Conservation (phyloP, 2,888 invertebrate species). For the Meteorus colon region DNA sequence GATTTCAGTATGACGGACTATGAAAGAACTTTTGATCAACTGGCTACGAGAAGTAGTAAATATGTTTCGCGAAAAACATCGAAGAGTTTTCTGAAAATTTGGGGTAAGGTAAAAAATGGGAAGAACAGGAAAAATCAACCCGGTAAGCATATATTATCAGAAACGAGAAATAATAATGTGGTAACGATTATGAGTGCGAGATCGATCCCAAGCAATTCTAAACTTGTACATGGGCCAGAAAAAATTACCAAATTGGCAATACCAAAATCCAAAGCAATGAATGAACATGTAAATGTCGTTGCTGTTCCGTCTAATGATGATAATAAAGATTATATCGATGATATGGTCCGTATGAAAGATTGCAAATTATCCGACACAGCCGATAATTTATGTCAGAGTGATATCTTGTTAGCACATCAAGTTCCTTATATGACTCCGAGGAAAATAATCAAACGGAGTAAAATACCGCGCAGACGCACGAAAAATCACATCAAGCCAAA, state of each 20-base stretch:
- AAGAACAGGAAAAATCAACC: neutral
- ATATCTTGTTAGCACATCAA: neutral
- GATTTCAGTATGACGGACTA: neutral
- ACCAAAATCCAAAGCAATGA: neutral
- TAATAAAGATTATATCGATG: neutral
- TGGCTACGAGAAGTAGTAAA: neutral
- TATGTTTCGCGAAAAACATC: neutral
- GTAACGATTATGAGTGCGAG: neutral
- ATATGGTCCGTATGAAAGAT: neutral
- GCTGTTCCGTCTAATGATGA: neutral
- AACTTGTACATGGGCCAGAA: neutral
- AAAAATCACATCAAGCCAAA: constrained; percentile 30
- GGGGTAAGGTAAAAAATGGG: neutral
- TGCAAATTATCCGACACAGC: neutral
- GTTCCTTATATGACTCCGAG: neutral
- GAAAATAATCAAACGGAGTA: constrained; percentile 3
- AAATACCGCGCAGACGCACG: constrained; percentile 38
- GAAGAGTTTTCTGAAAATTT: neutral
- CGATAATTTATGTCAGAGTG: neutral
- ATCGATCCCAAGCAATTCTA: neutral
- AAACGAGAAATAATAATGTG: neutral
- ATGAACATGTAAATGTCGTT: neutral
- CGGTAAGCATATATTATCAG: neutral
- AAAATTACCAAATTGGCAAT: neutral
- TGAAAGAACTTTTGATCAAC: neutral